Base-by-base conservation (phyloP, 2,888 invertebrate genomes). In the Fragum whitleyi region DNA sequence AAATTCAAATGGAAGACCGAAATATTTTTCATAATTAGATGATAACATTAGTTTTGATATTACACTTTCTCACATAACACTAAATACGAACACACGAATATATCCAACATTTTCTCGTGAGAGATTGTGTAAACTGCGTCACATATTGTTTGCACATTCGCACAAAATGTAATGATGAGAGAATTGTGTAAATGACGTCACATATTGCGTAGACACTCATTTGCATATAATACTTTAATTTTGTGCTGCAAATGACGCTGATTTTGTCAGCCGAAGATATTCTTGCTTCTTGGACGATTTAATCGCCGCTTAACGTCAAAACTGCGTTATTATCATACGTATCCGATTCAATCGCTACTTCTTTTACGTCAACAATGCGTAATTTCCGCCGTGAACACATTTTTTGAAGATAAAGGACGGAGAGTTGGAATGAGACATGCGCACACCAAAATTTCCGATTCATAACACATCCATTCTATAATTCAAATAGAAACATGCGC, bases 181-280 rank as follows among this genome's bases (percentile, higher is more conserved):
- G 19, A 47, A 19, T 14, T 47, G 47, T 14, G 11, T 23, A 26
- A 14, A 57, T 57, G 57, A 57, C 23, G 57, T 57, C 57, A 57
- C 26, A 16, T 57, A 57, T 57, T 57, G 57, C 57, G 57, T 28
- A 28, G 28, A 28, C 26, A 28, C 28, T 57, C 57, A 57, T 57
- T 57, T 57, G 57, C 57, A 57, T 53, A 53, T 57, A 57, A 57
- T 57, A 57, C 26, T 26, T 14, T 11, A 57, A 28, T 7, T 14
- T 26, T n/a, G 9, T 57, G 57, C 57, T 57, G 57, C 57, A 57
- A 57, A 57, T 57, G 57, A 1, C 14, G 57, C n/a, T 47, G 47
- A 47, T 47, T 2, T 9, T n/a, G n/a, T 47, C 47, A 47, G 57
- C 57, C 14, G 26, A 57, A 57, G 57, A 57, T 23, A 26, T 57